phyloP scores from a whole-genome alignment of 2,797 vertebrate genomes.

The Erethizon dorsatum region DNA sequence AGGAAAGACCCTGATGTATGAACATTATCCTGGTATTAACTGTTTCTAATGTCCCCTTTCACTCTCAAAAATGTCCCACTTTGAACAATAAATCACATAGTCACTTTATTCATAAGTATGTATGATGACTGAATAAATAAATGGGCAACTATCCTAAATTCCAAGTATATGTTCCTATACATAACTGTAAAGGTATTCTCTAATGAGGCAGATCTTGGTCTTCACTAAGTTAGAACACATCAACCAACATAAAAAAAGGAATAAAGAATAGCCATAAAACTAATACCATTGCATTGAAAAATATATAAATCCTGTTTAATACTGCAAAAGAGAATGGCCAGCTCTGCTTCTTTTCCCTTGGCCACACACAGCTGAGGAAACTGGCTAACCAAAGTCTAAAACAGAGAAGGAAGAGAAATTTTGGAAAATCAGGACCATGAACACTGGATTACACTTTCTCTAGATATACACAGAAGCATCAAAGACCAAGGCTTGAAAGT shows the following conservation, averaged over 20 bases:
- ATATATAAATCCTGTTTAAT: background rate
- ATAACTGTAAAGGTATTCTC: background rate
- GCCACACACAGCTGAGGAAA: background rate
- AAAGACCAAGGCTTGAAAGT: background rate
- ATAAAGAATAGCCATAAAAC: conserved; percentile 18
- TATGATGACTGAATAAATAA: background rate
- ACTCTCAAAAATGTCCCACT: conserved; percentile 28
- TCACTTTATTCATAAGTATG: background rate
- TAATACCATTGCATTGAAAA: background rate
- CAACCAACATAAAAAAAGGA: conserved; percentile 51
- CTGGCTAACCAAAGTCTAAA: conserved; percentile 10
- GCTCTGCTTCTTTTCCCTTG: background rate
- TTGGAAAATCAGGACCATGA: background rate
- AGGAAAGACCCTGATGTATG: background rate
- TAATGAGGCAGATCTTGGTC: background rate
- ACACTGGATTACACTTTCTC: background rate
- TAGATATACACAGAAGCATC: background rate
- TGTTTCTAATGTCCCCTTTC: conserved; percentile 1
- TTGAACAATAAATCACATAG: background rate
- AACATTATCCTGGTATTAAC: background rate
- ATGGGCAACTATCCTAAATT: background rate
- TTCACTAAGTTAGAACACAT: conserved; percentile 42
- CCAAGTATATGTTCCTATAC: background rate
- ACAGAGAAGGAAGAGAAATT: conserved; percentile 1
- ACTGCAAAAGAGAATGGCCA: background rate